phyloP scores from a whole-genome alignment of 2,888 invertebrate genomes.

The Drosophila formosana region DNA sequence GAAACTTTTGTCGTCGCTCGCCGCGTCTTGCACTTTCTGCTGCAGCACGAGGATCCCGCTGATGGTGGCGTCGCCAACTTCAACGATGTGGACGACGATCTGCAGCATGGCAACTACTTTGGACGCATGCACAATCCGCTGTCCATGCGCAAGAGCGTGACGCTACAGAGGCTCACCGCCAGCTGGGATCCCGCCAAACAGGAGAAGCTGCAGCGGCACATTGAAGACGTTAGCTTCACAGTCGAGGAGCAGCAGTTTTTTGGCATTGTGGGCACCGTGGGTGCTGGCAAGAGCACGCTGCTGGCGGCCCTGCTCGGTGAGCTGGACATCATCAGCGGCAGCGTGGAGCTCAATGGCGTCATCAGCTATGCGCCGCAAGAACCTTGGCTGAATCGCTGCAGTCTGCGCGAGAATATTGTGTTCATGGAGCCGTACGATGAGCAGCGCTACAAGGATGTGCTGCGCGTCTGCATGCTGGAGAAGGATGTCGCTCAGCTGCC shows the following conservation, averaged over 20 bases:
- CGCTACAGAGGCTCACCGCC: constrained; percentile 85
- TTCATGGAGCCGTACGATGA: constrained; percentile 91
- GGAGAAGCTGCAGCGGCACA: constrained; percentile 66
- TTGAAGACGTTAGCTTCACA: constrained; percentile 85
- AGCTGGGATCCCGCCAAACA: constrained; percentile 86
- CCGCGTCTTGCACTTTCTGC: constrained; percentile 89
- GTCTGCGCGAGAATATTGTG: constrained; percentile 95
- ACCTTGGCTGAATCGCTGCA: constrained; percentile 92
- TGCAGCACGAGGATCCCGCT: constrained; percentile 82
- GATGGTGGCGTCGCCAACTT: constrained; percentile 76
- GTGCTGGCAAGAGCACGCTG: constrained; percentile 90
- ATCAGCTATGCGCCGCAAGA: constrained; percentile 93
- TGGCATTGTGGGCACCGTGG: constrained; percentile 90
- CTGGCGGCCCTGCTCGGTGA: constrained; percentile 91
- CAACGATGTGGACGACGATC: constrained; percentile 64
- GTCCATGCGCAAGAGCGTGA: constrained; percentile 80
- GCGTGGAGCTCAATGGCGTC: constrained; percentile 87
- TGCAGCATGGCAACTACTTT: constrained; percentile 68
- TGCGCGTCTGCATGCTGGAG: constrained; percentile 87
- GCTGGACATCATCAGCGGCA: constrained; percentile 88
- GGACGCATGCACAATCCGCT: constrained; percentile 72
- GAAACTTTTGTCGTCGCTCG: constrained; percentile 91
- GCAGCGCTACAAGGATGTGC: constrained; percentile 85
- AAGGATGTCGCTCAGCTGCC: constrained; percentile 88
- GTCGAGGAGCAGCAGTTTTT: constrained; percentile 75